Evolutionary conservation across 2,113 vertebrate species (phyloP), one percentile per base, ranked within the genome.

Genomic region (Dasyornis broadbenti): DNA sequence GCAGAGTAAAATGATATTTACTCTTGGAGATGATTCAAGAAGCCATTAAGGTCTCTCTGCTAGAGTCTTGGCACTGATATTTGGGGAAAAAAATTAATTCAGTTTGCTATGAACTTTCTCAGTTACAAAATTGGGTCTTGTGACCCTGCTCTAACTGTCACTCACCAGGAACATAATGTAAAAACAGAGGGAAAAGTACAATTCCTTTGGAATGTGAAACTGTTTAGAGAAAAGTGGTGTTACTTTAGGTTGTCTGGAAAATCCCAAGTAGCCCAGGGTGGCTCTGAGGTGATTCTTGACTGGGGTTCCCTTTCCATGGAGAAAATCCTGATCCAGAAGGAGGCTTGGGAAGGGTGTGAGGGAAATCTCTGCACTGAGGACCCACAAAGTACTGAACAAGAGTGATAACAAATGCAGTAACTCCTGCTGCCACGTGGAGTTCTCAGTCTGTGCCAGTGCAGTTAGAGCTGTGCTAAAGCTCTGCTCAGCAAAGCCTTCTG

Each of bases 21-120:
- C 26, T 54, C 14, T 89, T 95, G 86, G 94, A 91, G 63, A 26
- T 77, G 54, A 40, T 76, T 95, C 91, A 95, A 69, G 68, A 80
- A 65, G 35, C 78, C 54, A 14, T 90, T 65, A 70, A 85, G 33
- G 20, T 70, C 21, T 90, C 59, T 75, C 71, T 85, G 73, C 42
- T 80, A 68, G 66, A 54, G 53, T 76, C 87, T 91, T 95, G 92
- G 78, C 81, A 84, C 42, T 54, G n/a, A 70, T 57, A 56, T 40
- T 87, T 39, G 24, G 10, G 30, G 16, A 10, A 70, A 66, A 84
- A 26, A 40, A 7, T 2, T 23, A 61, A 64, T 68, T 69, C 39
- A 30, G 26, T 89, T 89, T 81, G 40, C 49, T 61, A 3, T 60
- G 42, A 79, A 53, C 66, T 91, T 82, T 57, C 49, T 60, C 42